Evolutionary conservation across 1,140 invertebrate species (phyloP), one percentile per base, ranked within the genome.

Genomic region (Rhopalosiphum maidis): DNA sequence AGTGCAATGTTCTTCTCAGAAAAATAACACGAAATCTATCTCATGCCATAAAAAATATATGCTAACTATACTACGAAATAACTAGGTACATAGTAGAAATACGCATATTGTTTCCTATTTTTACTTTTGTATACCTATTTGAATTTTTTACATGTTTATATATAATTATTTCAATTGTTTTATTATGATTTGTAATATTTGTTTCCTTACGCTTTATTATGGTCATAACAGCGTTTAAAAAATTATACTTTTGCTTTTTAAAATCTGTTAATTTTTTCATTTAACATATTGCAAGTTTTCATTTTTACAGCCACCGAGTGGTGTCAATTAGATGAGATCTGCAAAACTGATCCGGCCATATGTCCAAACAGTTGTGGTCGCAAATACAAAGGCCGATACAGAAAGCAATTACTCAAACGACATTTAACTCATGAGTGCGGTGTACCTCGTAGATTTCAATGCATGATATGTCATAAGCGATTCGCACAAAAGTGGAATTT

Each of bases 371-470:
- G 41, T n/a, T 94, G 94, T 88, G 86, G 90, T 68, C 86, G 93
- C 35, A 85, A 93, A 35, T 94, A 94, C 90, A 94, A 94, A 89
- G 46, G 94, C 15, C 95, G 94, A 5, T 95, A 95, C 25, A 93
- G 94, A 55, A 68, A 95, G 8, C 91, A 93, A 55, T 85, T 90
- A 82, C 94, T 96, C 8, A 95, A 95, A 93, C 95, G 96, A 41
- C 97, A 97, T 94, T 95, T 96, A 93, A 96, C 96, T 68, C 96
- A 96, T 94, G 96, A 97, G 94, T 97, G 97, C 93, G 96, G 96
- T 0, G 94, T 94, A 35, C 93, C 94, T 11, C 68, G 88, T 43
- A 93, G 93, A 51, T 94, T 94, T 83, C 93, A 94, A 41, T 94
- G 94, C 35, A 93, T 85, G 23, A 93, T 94, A 46, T 94, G 94